Evolutionary conservation across 2,888 invertebrate genomes (phyloP).

Genomic region (Drymonia ruficornis): DNA sequence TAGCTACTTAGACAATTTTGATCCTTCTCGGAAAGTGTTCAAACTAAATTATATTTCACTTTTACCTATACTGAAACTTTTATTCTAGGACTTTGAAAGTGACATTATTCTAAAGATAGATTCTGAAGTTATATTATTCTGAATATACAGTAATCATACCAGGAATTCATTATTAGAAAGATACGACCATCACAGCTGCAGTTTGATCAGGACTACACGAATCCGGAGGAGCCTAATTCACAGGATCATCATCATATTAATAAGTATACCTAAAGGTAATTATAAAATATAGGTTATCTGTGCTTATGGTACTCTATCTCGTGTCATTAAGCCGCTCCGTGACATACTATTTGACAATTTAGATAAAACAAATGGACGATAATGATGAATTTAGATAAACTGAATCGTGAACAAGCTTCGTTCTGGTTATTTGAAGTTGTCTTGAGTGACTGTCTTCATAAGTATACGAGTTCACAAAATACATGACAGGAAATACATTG

Average conservation of each 20-base stretch:
- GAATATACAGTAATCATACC: too few relatives aligned
- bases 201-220: too few relatives aligned
- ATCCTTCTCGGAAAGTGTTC: background rate
- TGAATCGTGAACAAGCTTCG: slow-evolving; percentile 5
- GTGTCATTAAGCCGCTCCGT: slow-evolving; percentile 44
- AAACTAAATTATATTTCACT: too few relatives aligned
- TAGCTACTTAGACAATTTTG: background rate
- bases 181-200: too few relatives aligned
- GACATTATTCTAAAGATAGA: too few relatives aligned
- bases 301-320: slow-evolving; percentile 33
- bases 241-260: background rate
- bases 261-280: slow-evolving; percentile 5
- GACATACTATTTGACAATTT: slow-evolving; percentile 51
- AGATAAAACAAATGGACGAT: slow-evolving; percentile 49
- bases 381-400: slow-evolving; percentile 35
- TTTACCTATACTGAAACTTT: too few relatives aligned
- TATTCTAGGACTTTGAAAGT: too few relatives aligned
- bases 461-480: background rate
- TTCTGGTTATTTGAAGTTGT: background rate
- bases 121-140: too few relatives aligned
- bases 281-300: slow-evolving; percentile 43
- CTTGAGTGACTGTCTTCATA: background rate
- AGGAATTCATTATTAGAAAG: too few relatives aligned
- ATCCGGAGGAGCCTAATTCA: background rate
- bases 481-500: too few relatives aligned